Evolutionary conservation across 1,140 invertebrate genomes (phyloP).

Genomic region (Steinernema feltiae): DNA sequence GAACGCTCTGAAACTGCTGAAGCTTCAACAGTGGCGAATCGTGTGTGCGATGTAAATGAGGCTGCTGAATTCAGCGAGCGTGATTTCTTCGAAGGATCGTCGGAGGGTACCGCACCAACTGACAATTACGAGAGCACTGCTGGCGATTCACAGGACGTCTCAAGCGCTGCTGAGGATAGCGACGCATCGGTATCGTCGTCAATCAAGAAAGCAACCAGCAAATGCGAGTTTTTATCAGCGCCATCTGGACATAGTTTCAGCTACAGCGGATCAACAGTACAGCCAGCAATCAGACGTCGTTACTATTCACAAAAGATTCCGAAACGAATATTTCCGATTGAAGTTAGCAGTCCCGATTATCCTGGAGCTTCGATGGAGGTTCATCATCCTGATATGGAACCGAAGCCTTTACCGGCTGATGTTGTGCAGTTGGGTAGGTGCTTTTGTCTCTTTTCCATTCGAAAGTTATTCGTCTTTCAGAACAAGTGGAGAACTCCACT

Average conservation of each 20-base stretch:
- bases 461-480: background rate
- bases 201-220: background rate
- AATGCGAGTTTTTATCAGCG: background rate
- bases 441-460: background rate
- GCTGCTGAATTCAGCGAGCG: background rate
- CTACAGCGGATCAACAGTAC: background rate
- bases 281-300: background rate
- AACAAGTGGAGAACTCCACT: too few species aligned
- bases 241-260: background rate
- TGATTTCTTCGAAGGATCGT: background rate
- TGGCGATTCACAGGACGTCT: background rate
- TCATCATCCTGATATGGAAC: background rate
- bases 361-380: constrained; percentile 5
- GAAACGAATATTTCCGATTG: background rate
- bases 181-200: background rate
- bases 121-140: background rate
- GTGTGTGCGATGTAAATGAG: background rate
- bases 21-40: background rate
- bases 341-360: background rate
- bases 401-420: background rate
- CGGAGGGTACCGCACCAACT: background rate
- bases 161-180: background rate
- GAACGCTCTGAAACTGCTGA: background rate
- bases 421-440: too few species aligned
- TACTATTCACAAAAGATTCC: background rate